Percentiles rank a stretch among this genome's conserved stretches.
phyloP scores from a whole-genome alignment of 1,140 invertebrate species.

The Cotesia chilonis region DNA sequence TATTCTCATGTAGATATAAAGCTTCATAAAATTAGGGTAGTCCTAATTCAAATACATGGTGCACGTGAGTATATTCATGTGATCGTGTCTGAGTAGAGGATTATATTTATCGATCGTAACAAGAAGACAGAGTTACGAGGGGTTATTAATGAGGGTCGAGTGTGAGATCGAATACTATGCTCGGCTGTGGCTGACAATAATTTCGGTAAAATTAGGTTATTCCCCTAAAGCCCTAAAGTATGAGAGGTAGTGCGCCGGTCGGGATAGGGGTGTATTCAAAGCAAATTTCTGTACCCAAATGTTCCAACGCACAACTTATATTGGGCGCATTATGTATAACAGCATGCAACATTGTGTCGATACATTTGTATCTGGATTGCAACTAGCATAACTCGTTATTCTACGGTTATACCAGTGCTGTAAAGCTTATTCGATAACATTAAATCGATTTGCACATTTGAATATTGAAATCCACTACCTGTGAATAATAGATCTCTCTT shows the following conservation, averaged over 20 bases:
- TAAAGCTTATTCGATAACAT: constrained; percentile 11
- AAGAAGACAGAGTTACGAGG: constrained; percentile 12
- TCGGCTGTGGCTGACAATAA: constrained; percentile 42
- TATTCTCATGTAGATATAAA: constrained; percentile 1
- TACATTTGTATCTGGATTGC: constrained; percentile 31
- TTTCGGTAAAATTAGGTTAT: constrained; percentile 48
- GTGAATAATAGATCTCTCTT: not conserved
- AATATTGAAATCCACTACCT: constrained; percentile 20
- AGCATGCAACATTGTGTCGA: constrained; percentile 29
- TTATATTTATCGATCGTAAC: constrained; percentile 7
- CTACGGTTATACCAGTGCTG: not conserved
- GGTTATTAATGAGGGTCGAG: constrained; percentile 20
- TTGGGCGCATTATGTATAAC: not conserved
- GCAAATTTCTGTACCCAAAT: constrained; percentile 25
- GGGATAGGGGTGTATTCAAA: constrained; percentile 38
- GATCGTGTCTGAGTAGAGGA: not conserved
- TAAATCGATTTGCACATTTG: constrained; percentile 34
- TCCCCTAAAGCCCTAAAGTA: constrained; percentile 44
- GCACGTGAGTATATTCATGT: not conserved
- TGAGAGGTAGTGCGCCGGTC: not conserved
- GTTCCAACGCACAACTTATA: constrained; percentile 4
- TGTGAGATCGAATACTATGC: constrained; percentile 26
- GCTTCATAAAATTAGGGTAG: not conserved
- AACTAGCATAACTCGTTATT: constrained; percentile 30
- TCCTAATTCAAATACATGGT: not conserved